Conservation (phyloP, 2,888 invertebrate species). For the Kryphioiulus occultus region DNA sequence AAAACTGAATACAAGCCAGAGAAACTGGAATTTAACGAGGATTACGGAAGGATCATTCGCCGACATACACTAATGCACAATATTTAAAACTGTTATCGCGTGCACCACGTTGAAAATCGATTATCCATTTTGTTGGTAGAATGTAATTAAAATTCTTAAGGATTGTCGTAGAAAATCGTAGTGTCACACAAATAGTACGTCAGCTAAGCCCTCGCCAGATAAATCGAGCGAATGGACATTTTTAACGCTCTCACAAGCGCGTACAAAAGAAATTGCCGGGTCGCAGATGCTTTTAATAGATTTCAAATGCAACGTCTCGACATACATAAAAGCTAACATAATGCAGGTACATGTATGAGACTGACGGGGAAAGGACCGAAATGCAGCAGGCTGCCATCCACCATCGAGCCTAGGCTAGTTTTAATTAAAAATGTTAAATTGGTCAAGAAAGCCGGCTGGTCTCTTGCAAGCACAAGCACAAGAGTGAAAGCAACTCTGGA, state of each 20-base stretch:
- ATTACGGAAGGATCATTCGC: not conserved
- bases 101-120: not conserved
- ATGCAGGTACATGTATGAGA: not conserved
- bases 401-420: not conserved
- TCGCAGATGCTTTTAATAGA: slow-evolving; percentile 23
- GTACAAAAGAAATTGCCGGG: not conserved
- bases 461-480: not conserved
- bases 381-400: not conserved
- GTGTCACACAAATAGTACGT: not conserved
- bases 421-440: not conserved
- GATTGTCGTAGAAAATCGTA: not conserved
- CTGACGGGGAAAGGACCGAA: not conserved
- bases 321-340: not conserved
- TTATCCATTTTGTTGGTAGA: slow-evolving; percentile 4
- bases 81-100: not conserved
- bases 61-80: not conserved
- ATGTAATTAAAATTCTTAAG: not conserved
- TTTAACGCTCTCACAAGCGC: not conserved
- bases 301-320: not conserved
- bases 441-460: not conserved
- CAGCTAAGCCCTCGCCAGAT: not conserved
- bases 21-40: not conserved
- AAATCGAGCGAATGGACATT: not conserved
- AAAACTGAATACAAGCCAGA: not conserved
- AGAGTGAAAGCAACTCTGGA: no score